phyloP scores from a whole-genome alignment of 2,113 vertebrate species.

The Girardinichthys multiradiatus region DNA sequence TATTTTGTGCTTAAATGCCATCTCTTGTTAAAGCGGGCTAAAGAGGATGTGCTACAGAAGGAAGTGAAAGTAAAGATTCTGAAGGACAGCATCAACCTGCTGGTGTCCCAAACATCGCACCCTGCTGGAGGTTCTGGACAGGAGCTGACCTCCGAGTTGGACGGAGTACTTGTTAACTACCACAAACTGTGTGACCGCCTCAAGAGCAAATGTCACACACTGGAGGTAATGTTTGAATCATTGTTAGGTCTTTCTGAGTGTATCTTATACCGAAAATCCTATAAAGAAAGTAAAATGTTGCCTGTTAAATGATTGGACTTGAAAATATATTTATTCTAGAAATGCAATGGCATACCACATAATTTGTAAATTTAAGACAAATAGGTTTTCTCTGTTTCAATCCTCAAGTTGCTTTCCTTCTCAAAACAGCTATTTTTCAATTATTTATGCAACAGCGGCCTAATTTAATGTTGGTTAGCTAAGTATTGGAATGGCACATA shows the following conservation, averaged over 20 bases:
- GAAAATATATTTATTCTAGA: background rate
- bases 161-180: slow-evolving; percentile 90
- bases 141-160: slow-evolving; percentile 86
- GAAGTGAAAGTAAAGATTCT: slow-evolving; percentile 98
- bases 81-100: slow-evolving; percentile 92
- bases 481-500: slow-evolving; percentile 8
- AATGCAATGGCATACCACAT: background rate
- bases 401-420: background rate
- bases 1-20: background rate
- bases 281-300: background rate
- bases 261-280: too few species aligned
- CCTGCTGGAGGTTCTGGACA: slow-evolving; percentile 79
- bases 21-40: slow-evolving; percentile 84
- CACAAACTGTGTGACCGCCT: slow-evolving; percentile 94
- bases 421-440: background rate
- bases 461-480: slow-evolving; percentile 4
- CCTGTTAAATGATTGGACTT: background rate
- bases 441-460: slow-evolving; percentile 9
- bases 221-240: slow-evolving; percentile 84
- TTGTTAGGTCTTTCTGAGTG: background rate
- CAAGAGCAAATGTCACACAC: slow-evolving; percentile 93
- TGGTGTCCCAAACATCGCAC: slow-evolving; percentile 83
- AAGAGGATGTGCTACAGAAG: slow-evolving; percentile 98
- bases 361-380: background rate
- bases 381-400: background rate